phyloP scores from a whole-genome alignment of 1,140 invertebrate species.

The Panagrolaimus sp. region DNA sequence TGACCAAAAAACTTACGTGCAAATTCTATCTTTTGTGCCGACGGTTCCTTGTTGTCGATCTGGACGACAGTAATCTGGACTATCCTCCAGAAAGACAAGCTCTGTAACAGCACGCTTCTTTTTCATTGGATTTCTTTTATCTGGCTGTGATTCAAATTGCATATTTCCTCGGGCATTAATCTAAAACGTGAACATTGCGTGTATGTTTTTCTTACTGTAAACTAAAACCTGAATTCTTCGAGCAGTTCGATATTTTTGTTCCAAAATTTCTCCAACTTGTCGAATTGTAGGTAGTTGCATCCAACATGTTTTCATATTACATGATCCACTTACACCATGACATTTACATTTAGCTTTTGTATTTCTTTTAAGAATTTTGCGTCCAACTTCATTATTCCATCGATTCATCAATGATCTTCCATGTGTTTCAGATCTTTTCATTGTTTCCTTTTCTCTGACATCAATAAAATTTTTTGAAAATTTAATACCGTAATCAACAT shows the following conservation, averaged over 20 bases:
- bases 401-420: conserved; percentile 65
- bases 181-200: conserved; percentile 7
- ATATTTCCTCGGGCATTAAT: conserved; percentile 49
- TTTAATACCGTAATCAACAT: conserved; percentile 59
- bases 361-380: conserved; percentile 64
- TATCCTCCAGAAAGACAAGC: conserved; percentile 79
- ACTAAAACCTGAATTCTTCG: conserved; percentile 34
- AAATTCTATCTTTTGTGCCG: conserved; percentile 69
- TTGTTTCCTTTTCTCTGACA: conserved; percentile 58
- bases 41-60: conserved; percentile 39
- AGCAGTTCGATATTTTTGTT: conserved; percentile 37
- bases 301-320: conserved; percentile 90
- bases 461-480: conserved; percentile 66
- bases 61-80: conserved; percentile 80
- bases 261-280: conserved; percentile 59
- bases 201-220: not conserved
- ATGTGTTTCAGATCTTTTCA: conserved; percentile 34
- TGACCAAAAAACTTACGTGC: conserved; percentile 55
- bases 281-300: conserved; percentile 59
- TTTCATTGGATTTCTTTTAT: conserved; percentile 34
- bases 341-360: conserved; percentile 66
- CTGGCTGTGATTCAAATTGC: conserved; percentile 44
- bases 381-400: conserved; percentile 72
- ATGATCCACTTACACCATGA: conserved; percentile 89
- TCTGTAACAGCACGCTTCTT: conserved; percentile 60